Evolutionary conservation across 2,797 vertebrate genomes (phyloP).

Genomic region (Gobionotothen gibberifrons): DNA sequence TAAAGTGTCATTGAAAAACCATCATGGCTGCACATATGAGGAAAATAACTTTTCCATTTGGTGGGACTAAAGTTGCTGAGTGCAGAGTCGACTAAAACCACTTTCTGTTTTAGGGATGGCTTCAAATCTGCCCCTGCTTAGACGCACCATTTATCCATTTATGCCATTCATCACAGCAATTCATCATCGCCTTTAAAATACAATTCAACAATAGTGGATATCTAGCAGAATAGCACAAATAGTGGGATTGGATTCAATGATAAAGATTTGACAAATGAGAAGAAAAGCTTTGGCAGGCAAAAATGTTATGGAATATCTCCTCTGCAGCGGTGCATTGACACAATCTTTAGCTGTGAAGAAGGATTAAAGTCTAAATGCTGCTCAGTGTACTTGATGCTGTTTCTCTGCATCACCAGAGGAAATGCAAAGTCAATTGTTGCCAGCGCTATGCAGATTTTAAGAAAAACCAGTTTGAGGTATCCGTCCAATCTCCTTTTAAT

Average conservation of each 20-base stretch:
- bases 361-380: not conserved
- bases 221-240: slow-evolving; percentile 16
- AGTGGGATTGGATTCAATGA: not conserved
- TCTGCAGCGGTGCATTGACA: slow-evolving; percentile 21
- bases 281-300: slow-evolving; percentile 36
- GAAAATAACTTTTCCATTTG: not conserved
- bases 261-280: slow-evolving; percentile 51
- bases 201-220: slow-evolving; percentile 18
- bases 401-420: not conserved
- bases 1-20: not conserved
- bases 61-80: not conserved
- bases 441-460: not conserved
- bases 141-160: slow-evolving; percentile 5
- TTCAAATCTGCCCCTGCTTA: slow-evolving; percentile 7
- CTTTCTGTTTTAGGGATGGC: slow-evolving; percentile 3
- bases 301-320: slow-evolving; percentile 37
- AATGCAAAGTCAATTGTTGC: not conserved
- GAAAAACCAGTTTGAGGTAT: slow-evolving; percentile 4
- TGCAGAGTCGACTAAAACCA: not conserved
- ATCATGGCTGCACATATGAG: no score
- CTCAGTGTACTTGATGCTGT: not conserved
- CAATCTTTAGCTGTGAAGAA: not conserved
- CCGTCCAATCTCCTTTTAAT: slow-evolving; percentile 3
- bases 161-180: slow-evolving; percentile 35
- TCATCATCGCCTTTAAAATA: slow-evolving; percentile 25